Conservation (phyloP, 35 echinoderm and acorn worm genomes). For the Nesometra sesokonis region DNA sequence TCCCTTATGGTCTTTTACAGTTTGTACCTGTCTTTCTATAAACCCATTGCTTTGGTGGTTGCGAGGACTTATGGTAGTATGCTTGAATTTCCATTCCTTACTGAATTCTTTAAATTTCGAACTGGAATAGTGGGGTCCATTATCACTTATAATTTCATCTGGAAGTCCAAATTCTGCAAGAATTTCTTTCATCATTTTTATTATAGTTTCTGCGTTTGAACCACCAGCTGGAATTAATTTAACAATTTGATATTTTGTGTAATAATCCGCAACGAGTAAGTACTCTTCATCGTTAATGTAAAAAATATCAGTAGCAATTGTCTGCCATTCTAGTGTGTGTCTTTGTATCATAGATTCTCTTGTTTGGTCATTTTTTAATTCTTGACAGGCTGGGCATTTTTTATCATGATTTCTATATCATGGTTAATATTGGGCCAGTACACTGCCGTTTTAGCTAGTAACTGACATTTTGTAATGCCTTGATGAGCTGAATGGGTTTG, state of each 20-base stretch:
- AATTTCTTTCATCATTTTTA: constrained; percentile 40
- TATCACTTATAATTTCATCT: constrained; percentile 23
- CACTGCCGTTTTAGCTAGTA: constrained; percentile 30
- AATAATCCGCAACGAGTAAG: constrained; percentile 46
- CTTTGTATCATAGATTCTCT: constrained; percentile 20
- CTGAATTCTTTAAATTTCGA: constrained; percentile 18
- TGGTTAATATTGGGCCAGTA: constrained; percentile 54
- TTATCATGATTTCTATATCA: constrained; percentile 26
- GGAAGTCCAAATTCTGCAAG: constrained; percentile 57
- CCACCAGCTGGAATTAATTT: constrained; percentile 9
- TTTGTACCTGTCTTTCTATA: constrained; percentile 2
- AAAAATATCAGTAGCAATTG: constrained; percentile 46
- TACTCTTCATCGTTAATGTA: constrained; percentile 41
- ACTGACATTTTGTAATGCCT: constrained; percentile 18
- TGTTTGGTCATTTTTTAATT: constrained; percentile 13
- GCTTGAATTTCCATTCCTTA: constrained; percentile 10
- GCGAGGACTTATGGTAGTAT: constrained; percentile 12
- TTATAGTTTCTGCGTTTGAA: constrained; percentile 22
- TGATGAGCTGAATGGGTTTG: constrained; percentile 17
- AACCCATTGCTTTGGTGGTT: constrained; percentile 28
- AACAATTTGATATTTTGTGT: constrained; percentile 23
- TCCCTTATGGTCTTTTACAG: neutral
- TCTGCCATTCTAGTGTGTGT: constrained; percentile 32
- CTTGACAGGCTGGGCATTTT: constrained; percentile 27
- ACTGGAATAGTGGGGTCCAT: constrained; percentile 37